Percentiles rank a stretch among this genome's conserved stretches.
phyloP scores from a whole-genome alignment of 2,888 invertebrate genomes.

The Caenorhabditis sulstoni region DNA sequence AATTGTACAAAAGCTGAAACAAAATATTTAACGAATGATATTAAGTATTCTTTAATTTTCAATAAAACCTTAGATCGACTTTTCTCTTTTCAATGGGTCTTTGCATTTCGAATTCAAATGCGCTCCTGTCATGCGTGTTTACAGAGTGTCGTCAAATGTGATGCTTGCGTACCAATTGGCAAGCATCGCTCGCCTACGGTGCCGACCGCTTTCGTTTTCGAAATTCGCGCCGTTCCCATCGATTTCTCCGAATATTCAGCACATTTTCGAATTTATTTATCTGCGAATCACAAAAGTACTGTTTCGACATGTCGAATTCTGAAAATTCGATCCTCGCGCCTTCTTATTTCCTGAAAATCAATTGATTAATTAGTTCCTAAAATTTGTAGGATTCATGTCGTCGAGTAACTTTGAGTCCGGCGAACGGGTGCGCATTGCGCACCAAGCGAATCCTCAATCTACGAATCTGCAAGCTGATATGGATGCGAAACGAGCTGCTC shows the following conservation, averaged over 20 bases:
- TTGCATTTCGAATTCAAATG: too few species aligned
- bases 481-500: constrained; percentile 44
- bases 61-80: too few species aligned
- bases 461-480: constrained; percentile 51
- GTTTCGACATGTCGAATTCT: neutral
- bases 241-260: constrained; percentile 12
- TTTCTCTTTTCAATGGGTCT: neutral
- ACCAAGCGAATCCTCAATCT: constrained; percentile 37
- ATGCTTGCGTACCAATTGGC: constrained; percentile 14
- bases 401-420: constrained; percentile 54
- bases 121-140: neutral
- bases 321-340: neutral
- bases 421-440: constrained; percentile 56
- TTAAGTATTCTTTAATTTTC: too few species aligned
- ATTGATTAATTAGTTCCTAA: too few species aligned
- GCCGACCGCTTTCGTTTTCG: constrained; percentile 22
- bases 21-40: too few species aligned
- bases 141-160: constrained; percentile 24
- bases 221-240: constrained; percentile 14
- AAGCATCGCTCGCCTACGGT: constrained; percentile 8
- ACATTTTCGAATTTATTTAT: neutral
- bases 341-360: neutral
- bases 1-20: too few species aligned
- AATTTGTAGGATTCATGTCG: constrained; percentile 48
- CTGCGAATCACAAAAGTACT: neutral